phyloP scores from a whole-genome alignment of 1,140 invertebrate genomes.

The Grapholita molesta region DNA sequence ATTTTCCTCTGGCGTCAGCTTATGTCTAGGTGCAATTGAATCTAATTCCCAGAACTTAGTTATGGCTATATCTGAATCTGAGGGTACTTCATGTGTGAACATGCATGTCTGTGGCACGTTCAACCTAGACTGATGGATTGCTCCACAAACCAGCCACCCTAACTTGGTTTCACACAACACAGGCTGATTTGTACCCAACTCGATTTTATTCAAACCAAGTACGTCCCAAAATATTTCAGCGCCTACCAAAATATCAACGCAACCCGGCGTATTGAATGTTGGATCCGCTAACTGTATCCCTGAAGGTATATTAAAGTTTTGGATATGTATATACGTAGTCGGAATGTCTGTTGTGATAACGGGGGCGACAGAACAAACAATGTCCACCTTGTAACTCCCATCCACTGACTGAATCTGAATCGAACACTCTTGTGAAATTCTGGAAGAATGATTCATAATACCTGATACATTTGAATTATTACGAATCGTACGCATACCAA shows the following conservation, averaged over 20 bases:
- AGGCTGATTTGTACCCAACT: neutral
- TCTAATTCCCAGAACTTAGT: slow-evolving; percentile 10
- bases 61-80: neutral
- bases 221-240: slow-evolving; percentile 14
- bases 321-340: neutral
- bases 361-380: neutral
- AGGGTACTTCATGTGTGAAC: neutral
- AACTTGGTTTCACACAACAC: neutral
- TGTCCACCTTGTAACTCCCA: neutral
- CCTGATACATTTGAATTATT: neutral
- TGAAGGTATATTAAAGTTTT: neutral
- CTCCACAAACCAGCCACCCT: slow-evolving; percentile 9
- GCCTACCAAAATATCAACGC: neutral
- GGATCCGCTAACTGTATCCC: slow-evolving; percentile 7
- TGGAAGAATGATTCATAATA: neutral
- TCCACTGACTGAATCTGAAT: neutral
- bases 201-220: neutral
- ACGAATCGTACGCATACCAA: neutral
- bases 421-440: neutral
- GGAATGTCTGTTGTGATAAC: neutral
- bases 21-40: neutral
- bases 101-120: neutral
- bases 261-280: neutral
- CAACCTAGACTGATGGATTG: neutral
- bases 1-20: neutral